phyloP scores from a whole-genome alignment of 2,113 vertebrate species.

The Rhabdornis inornatus region DNA sequence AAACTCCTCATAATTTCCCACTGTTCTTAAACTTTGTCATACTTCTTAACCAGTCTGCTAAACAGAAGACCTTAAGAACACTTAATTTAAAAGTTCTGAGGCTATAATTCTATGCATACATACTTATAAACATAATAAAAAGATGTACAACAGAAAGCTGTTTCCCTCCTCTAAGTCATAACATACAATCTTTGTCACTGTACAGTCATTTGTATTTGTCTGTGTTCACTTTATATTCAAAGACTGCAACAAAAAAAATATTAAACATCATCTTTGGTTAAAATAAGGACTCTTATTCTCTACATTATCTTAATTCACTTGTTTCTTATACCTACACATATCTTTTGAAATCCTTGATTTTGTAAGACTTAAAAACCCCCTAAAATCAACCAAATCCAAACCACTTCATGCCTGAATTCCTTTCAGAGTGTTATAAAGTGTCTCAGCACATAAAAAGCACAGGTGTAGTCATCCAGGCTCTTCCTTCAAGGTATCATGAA shows the following conservation, averaged over 20 bases:
- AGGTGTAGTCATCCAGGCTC: background rate
- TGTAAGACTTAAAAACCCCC: background rate
- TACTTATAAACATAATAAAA: background rate
- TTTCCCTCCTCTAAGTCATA: background rate
- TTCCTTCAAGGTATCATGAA: background rate
- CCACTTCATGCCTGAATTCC: background rate
- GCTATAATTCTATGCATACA: background rate
- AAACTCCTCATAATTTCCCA: background rate
- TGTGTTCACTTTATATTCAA: background rate
- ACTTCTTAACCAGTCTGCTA: background rate
- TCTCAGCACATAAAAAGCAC: background rate
- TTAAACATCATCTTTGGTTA: background rate
- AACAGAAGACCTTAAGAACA: background rate
- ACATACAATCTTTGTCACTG: background rate
- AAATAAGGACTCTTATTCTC: background rate
- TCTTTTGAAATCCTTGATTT: background rate
- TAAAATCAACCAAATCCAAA: background rate
- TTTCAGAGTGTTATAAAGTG: background rate
- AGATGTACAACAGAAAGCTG: background rate
- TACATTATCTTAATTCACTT: background rate
- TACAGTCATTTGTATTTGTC: background rate
- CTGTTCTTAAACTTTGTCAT: background rate
- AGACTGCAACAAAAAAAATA: background rate
- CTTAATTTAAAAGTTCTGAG: background rate
- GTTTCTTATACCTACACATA: background rate